These are phyloP conservation scores for Todiramphus chloris DNA, from an alignment of 2,113 vertebrate genomes.

Conservation along the genomic window DNA sequence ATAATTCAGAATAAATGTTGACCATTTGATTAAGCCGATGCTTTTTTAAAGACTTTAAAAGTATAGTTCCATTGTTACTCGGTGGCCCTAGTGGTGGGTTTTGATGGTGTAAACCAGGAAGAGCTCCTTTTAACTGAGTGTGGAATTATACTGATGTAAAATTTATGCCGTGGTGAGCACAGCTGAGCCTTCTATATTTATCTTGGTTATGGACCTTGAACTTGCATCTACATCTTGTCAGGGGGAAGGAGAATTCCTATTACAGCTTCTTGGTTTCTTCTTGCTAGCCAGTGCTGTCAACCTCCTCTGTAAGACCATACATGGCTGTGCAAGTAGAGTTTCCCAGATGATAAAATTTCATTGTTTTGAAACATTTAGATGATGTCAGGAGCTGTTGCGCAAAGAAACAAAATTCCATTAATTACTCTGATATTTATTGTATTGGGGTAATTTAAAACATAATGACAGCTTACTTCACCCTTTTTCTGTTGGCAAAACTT, in stretches of 20 bases:
- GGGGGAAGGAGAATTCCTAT: not conserved
- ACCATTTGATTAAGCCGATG: not conserved
- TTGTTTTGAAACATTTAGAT: constrained; percentile 17
- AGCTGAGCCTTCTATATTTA: not conserved
- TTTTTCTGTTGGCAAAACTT: not conserved
- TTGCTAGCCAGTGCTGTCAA: not conserved
- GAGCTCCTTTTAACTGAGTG: not conserved
- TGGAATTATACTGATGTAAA: not conserved
- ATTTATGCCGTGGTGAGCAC: not conserved
- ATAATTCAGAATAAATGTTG: not conserved
- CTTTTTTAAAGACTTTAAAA: not conserved
- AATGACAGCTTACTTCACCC: not conserved
- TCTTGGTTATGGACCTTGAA: not conserved
- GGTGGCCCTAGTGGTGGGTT: not conserved
- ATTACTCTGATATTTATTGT: constrained; percentile 15
- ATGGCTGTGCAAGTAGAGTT: not conserved
- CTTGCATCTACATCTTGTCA: not conserved
- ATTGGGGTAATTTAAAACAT: not conserved
- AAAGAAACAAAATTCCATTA: not conserved
- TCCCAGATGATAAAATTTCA: constrained; percentile 29
- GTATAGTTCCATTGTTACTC: not conserved
- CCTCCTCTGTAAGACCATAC: not conserved
- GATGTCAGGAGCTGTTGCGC: not conserved
- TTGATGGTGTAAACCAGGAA: not conserved
- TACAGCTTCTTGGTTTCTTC: not conserved